Evolutionary conservation across 2,113 vertebrate species (phyloP).

Genomic region (Notothenia rossii): DNA sequence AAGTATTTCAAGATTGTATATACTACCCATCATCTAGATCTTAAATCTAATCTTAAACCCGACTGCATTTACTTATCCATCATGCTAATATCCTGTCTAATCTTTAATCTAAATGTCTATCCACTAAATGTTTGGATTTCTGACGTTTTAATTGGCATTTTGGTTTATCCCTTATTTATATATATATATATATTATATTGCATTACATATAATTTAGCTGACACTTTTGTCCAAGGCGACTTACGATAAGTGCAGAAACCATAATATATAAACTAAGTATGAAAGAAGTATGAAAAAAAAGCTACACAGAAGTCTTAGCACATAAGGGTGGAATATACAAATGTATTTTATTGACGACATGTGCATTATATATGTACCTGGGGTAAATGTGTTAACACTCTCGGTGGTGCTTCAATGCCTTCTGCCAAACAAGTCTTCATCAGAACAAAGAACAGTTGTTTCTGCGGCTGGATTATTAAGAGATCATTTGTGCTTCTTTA

Average conservation of each 20-base stretch:
- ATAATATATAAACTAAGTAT: not conserved
- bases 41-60: not conserved
- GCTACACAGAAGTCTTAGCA: not conserved
- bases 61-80: slow-evolving; percentile 8
- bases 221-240: too few species aligned
- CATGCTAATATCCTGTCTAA: slow-evolving; percentile 17
- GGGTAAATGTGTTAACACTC: not conserved
- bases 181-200: too few species aligned
- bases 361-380: not conserved
- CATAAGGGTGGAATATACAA: not conserved
- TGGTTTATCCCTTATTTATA: not conserved
- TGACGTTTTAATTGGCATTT: slow-evolving; percentile 17
- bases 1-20: slow-evolving; percentile 17
- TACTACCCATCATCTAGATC: slow-evolving; percentile 30
- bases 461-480: too few species aligned
- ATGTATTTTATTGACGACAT: not conserved
- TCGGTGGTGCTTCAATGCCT: too few species aligned
- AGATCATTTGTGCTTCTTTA: too few species aligned
- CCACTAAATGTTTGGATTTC: slow-evolving; percentile 21
- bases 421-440: too few species aligned
- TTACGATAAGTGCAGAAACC: too few species aligned
- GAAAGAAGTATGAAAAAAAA: not conserved
- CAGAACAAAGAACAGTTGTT: too few species aligned
- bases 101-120: slow-evolving; percentile 24
- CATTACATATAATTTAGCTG: too few species aligned